Evolutionary conservation across 2,888 invertebrate genomes (phyloP), one percentile per base, ranked within the genome.

Genomic region (Beris morrisii): DNA sequence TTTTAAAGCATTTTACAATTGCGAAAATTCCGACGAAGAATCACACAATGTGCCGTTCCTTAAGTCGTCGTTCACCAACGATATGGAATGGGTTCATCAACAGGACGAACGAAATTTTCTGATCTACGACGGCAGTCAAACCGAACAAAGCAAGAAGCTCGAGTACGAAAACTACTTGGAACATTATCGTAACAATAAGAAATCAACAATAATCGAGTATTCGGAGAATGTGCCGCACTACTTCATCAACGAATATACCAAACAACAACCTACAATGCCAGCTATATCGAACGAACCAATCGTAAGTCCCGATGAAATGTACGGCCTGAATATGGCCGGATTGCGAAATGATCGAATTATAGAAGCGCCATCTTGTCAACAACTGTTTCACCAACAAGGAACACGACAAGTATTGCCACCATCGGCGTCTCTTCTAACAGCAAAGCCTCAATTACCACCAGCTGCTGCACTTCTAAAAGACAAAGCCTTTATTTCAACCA

Each of bases 131-230:
- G 38, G 50, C 22, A 61, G 52, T 63, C 56, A 61, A 15, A 6
- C 12, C 4, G 31, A 52, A 12, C 22, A 45, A 48, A 54, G 12
- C 22, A 63, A 59, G 15, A 64, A 64, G 9, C 15, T 65, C 50
- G 55, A 74, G 31, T 75, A 76, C 48, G 78, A 79, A 61, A 77
- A 73, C 71, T 79, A 79, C 71, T 73, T 79, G 69, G 77, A 77
- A 50, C 79, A 78, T 68, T 79, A 76, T 68, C 76, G 76, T 55
- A 76, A 73, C 1, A 69, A 73, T 31, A 72, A 73, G 56, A 72
- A 69, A 52, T 65, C 67, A 11, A 53, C 58, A 46, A 45, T 48
- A 22, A 43, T 52, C 31, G 61, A 59, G 15, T 67, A 50, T 50
- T 56, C 67, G 12, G 64, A 66, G 13, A 48, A 65, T 57, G 32